Percentiles rank a stretch among this genome's conserved stretches.
phyloP scores from a whole-genome alignment of 2,113 vertebrate genomes.

The Phrynosoma blainvillii region DNA sequence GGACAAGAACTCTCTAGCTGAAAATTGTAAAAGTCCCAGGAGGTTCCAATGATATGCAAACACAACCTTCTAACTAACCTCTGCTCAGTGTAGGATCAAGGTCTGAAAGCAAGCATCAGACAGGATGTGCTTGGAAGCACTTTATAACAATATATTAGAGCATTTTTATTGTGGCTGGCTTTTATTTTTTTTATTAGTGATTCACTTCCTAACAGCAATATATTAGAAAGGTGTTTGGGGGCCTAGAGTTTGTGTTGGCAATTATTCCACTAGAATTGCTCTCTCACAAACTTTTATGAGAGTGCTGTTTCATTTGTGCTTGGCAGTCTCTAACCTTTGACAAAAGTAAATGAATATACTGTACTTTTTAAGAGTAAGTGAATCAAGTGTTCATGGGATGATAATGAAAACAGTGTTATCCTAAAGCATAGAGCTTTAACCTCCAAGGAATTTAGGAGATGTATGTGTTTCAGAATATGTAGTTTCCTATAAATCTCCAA shows the following conservation, averaged over 20 bases:
- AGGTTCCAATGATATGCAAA: background rate
- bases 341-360: background rate
- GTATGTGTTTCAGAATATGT: background rate
- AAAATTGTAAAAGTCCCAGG: no score
- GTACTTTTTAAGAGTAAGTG: background rate
- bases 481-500: background rate
- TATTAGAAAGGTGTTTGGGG: background rate
- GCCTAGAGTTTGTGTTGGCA: background rate
- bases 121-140: background rate
- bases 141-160: conserved; percentile 7
- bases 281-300: conserved; percentile 16
- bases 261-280: background rate
- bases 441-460: background rate
- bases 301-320: conserved; percentile 34
- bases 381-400: background rate
- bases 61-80: background rate
- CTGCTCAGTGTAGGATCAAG: background rate
- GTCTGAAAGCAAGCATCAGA: conserved; percentile 16
- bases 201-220: conserved; percentile 33
- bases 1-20: no score
- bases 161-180: conserved; percentile 9
- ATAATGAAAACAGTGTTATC: background rate
- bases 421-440: background rate
- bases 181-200: conserved; percentile 31
- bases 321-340: background rate